Evolutionary conservation across 2,888 invertebrate species (phyloP).

Genomic region (Nasonia oneida): DNA sequence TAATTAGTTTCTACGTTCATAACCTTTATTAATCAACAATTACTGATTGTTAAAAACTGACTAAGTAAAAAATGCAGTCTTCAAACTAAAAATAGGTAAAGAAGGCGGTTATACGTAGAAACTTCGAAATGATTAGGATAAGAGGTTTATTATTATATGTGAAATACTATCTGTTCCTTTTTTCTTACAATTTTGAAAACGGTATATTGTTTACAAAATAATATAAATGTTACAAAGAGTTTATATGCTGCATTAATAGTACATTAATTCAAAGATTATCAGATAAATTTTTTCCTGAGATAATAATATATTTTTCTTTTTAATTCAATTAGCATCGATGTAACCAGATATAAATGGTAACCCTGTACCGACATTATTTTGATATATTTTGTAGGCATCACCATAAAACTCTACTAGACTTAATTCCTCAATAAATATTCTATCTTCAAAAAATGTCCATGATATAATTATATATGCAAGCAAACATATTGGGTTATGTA

Average conservation of each 20-base stretch:
- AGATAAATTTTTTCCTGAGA: neutral
- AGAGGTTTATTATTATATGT: too few relatives aligned
- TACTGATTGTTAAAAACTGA: too few relatives aligned
- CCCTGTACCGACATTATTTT: slow-evolving; percentile 90
- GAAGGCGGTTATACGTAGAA: too few relatives aligned
- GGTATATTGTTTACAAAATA: too few relatives aligned
- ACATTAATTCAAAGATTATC: neutral
- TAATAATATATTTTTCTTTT: slow-evolving; percentile 65
- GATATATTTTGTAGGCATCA: slow-evolving; percentile 91
- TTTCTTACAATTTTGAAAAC: too few relatives aligned
- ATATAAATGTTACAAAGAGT: neutral
- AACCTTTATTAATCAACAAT: too few relatives aligned
- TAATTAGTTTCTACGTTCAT: too few relatives aligned
- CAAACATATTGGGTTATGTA: slow-evolving; percentile 94
- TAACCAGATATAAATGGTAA: slow-evolving; percentile 94
- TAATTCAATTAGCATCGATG: slow-evolving; percentile 39
- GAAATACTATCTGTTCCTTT: too few relatives aligned
- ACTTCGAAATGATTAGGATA: too few relatives aligned
- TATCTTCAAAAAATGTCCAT: slow-evolving; percentile 94
- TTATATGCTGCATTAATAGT: neutral
- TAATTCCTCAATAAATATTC: slow-evolving; percentile 93
- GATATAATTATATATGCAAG: slow-evolving; percentile 90
- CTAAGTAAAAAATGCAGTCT: too few relatives aligned
- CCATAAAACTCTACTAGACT: slow-evolving; percentile 96
- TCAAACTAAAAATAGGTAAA: too few relatives aligned